These are phyloP conservation scores for Chloroclysta siterata DNA, from an alignment of 2,888 invertebrate genomes.

Conservation along the genomic window DNA sequence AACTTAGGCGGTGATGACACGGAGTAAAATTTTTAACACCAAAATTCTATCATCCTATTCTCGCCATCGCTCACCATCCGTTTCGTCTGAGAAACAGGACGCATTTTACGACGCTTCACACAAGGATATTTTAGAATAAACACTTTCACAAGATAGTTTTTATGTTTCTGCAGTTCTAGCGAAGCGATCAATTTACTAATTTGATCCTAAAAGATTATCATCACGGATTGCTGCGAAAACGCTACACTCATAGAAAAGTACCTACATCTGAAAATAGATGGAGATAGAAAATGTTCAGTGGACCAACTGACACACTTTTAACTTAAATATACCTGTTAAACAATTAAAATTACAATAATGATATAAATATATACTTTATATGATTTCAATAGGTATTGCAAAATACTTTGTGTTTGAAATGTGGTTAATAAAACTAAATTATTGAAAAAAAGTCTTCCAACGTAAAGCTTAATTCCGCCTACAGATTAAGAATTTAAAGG, in stretches of 20 bases:
- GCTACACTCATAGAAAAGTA: slow-evolving; percentile 86
- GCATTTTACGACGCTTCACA: slow-evolving; percentile 83
- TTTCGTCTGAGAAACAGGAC: slow-evolving; percentile 82
- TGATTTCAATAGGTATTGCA: background rate
- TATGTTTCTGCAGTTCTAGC: slow-evolving; percentile 71
- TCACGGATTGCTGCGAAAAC: slow-evolving; percentile 87
- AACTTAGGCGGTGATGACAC: slow-evolving; percentile 81
- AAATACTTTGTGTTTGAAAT: background rate
- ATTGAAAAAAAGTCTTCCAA: slow-evolving; percentile 17
- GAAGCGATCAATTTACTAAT: slow-evolving; percentile 83
- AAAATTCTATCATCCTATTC: slow-evolving; percentile 85
- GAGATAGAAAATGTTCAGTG: slow-evolving; percentile 86
- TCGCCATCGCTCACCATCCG: slow-evolving; percentile 86
- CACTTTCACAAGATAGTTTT: slow-evolving; percentile 81
- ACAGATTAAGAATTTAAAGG: slow-evolving; percentile 27
- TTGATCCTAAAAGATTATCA: slow-evolving; percentile 86
- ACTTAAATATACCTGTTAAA: slow-evolving; percentile 1
- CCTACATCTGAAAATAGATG: slow-evolving; percentile 90
- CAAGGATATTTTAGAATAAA: slow-evolving; percentile 74
- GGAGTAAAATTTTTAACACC: slow-evolving; percentile 84
- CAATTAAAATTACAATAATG: background rate
- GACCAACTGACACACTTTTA: slow-evolving; percentile 63
- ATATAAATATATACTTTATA: slow-evolving; percentile 10
- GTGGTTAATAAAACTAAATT: background rate
- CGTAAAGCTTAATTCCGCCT: slow-evolving; percentile 27